A percentile compares a stretch with the other conserved stretches of the same genome.
These are phyloP conservation scores for Lasioglossum malachurum DNA, from an alignment of 2,888 invertebrate species.

Conservation along the genomic window DNA sequence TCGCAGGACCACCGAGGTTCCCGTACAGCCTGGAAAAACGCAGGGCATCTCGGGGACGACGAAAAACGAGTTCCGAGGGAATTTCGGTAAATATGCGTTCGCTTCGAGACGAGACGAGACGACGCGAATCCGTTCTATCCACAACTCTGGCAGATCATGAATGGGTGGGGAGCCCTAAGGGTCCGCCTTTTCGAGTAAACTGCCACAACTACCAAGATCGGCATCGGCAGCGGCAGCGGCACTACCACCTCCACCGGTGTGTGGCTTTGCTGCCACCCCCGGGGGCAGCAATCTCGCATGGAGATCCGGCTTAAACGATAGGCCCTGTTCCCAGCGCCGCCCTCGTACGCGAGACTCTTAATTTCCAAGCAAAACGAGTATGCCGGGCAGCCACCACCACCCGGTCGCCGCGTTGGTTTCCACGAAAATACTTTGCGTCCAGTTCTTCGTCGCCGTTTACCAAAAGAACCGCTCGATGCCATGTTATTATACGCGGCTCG, in stretches of 20 bases:
- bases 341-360: constrained; percentile 82
- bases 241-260: constrained; percentile 79
- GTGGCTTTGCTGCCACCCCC: constrained; percentile 69
- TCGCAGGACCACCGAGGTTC: background rate
- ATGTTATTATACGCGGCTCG: constrained; percentile 71
- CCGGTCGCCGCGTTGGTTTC: constrained; percentile 73
- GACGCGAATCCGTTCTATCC: constrained; percentile 48
- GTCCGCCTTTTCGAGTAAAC: constrained; percentile 78
- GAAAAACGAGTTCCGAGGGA: background rate
- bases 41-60: background rate
- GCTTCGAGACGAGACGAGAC: constrained; percentile 35
- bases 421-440: constrained; percentile 81
- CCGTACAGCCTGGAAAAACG: background rate
- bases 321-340: constrained; percentile 81
- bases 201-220: constrained; percentile 72
- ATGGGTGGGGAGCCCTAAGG: constrained; percentile 74
- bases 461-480: constrained; percentile 70
- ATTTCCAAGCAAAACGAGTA: constrained; percentile 78
- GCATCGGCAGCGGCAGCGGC: constrained; percentile 53
- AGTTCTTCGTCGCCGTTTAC: constrained; percentile 73
- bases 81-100: constrained; percentile 1
- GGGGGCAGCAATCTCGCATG: constrained; percentile 83
- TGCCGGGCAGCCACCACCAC: constrained; percentile 58
- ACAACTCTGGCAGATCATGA: constrained; percentile 62
- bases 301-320: constrained; percentile 84